Conservation (phyloP, 2,888 invertebrate genomes). For the Leptopilina drosophilae region DNA sequence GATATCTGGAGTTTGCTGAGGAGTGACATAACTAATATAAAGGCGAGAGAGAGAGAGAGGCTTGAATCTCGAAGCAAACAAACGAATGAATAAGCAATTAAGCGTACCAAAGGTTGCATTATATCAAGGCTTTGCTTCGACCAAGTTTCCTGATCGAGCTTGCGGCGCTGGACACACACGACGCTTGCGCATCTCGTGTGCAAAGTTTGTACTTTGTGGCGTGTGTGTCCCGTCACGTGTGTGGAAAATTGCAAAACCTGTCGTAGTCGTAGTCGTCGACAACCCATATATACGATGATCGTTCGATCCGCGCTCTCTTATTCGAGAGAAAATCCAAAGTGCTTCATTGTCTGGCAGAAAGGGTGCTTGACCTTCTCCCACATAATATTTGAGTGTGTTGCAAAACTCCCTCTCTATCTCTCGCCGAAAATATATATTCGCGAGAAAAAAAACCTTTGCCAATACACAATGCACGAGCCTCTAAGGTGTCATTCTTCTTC, state of each 20-base stretch:
- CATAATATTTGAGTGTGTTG: conserved; percentile 62
- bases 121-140: conserved; percentile 32
- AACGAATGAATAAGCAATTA: conserved; percentile 50
- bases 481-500: too few relatives aligned
- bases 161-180: conserved; percentile 12
- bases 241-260: conserved; percentile 14
- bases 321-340: conserved; percentile 57
- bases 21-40: conserved; percentile 40
- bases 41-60: not conserved
- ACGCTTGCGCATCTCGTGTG: conserved; percentile 26
- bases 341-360: conserved; percentile 74
- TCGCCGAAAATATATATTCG: conserved; percentile 41
- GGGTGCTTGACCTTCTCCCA: conserved; percentile 76
- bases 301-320: conserved; percentile 16
- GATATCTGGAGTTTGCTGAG: not conserved
- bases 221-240: conserved; percentile 9
- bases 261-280: not conserved
- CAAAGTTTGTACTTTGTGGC: too few relatives aligned
- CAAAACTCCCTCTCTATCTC: conserved; percentile 29
- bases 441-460: too few relatives aligned
- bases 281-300: not conserved
- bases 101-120: conserved; percentile 37
- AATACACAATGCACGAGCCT: too few relatives aligned
- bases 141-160: conserved; percentile 34
- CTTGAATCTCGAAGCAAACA: conserved; percentile 44